These are phyloP conservation scores for Ephialtes manifestator DNA, from an alignment of 2,888 invertebrate genomes.

Conservation along the genomic window DNA sequence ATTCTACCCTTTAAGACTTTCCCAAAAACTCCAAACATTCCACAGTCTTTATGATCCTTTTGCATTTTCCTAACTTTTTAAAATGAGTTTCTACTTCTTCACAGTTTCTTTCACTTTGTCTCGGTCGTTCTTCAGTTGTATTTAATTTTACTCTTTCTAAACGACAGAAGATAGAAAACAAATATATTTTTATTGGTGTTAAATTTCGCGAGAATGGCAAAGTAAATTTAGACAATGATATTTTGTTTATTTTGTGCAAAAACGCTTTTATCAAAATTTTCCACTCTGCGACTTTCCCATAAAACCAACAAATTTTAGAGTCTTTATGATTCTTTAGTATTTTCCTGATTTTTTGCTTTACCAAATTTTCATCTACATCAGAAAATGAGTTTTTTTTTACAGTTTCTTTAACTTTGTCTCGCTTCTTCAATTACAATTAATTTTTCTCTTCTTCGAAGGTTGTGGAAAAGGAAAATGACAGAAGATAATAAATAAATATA, in stretches of 20 bases:
- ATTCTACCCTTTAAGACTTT: slow-evolving; percentile 74
- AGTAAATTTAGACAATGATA: slow-evolving; percentile 73
- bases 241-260: slow-evolving; percentile 27
- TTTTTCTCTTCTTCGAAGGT: too few relatives aligned
- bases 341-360: slow-evolving; percentile 58
- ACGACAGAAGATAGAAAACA: slow-evolving; percentile 69
- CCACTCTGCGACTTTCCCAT: slow-evolving; percentile 79
- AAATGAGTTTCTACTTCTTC: slow-evolving; percentile 81
- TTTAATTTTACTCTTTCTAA: slow-evolving; percentile 87
- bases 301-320: slow-evolving; percentile 77
- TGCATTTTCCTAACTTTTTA: slow-evolving; percentile 29
- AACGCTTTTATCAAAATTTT: slow-evolving; percentile 36
- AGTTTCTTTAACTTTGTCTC: too few relatives aligned
- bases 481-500: slow-evolving; percentile 77
- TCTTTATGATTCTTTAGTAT: slow-evolving; percentile 63
- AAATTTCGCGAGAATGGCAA: slow-evolving; percentile 75
- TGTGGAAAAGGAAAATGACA: slow-evolving; percentile 29
- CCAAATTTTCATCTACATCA: slow-evolving; percentile 75
- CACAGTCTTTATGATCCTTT: slow-evolving; percentile 68
- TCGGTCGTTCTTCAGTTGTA: slow-evolving; percentile 91
- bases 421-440: too few relatives aligned
- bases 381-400: slow-evolving; percentile 68
- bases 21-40: slow-evolving; percentile 81
- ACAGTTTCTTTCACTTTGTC: slow-evolving; percentile 87
- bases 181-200: slow-evolving; percentile 83